Evolutionary conservation across 2,113 vertebrate genomes (phyloP), one percentile per base, ranked within the genome.

Genomic region (Phalacrocorax pelagicus): DNA sequence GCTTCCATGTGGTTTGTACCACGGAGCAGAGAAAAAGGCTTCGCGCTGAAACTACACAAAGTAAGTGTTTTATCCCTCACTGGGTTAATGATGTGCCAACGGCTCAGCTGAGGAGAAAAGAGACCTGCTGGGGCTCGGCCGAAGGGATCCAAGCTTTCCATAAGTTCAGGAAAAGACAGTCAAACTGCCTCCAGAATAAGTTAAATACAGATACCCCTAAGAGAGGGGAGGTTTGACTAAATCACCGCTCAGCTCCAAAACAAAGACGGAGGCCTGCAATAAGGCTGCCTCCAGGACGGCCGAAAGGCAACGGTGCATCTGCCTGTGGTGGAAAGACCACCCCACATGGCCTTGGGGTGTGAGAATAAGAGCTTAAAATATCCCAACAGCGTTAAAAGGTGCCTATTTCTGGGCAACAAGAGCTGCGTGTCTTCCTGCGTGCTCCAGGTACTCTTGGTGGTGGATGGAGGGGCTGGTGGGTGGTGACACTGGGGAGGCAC

Each of bases 31-130:
- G 42, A 63, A 51, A 62, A 74, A 57, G 17, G 36, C n/a, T 70
- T 49, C 55, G 12, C 0, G 4, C 69, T 81, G 90, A 18, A 74
- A 16, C 49, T 10, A 8, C 24, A 0, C 0, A 5, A 52, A 40
- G 8, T 34, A 30, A 24, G 36, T 15, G 44, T 21, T 86, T 69
- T 23, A 40, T 40, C 90, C 61, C 75, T 81, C 24, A 0, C 38
- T 5, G 44, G 74, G 46, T 40, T 40, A 86, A 59, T 34, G 17
- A 52, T 0, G 29, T 5, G 11, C 52, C 52, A 30, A 79, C 7
- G 74, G 82, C 59, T 91, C 51, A 19, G 66, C 73, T 9, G 52
- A 32, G 19, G 52, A 54, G 54, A 27, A 36, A 2, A 52, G 67
- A 80, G 38, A 59, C 52, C 82, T n/a, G 18, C 82, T 73, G 67